Evolutionary conservation across 1,140 invertebrate species (phyloP).

Genomic region (Meteorus sp.): DNA sequence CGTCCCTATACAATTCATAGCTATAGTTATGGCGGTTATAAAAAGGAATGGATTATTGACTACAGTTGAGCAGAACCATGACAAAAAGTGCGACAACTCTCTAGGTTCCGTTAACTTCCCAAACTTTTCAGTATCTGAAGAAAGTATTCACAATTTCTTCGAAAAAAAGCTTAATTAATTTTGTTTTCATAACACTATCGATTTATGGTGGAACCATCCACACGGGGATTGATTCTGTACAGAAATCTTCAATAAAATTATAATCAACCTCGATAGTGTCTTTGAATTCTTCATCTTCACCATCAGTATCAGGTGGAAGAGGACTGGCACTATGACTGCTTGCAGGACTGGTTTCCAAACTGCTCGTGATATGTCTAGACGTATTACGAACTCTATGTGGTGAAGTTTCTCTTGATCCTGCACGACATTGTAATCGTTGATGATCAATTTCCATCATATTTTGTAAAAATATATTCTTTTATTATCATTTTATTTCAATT

Average conservation of each 20-base stretch:
- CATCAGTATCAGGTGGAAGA: constrained; percentile 67
- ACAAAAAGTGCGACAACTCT: too few species aligned
- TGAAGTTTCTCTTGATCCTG: constrained; percentile 65
- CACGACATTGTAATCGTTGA: constrained; percentile 10
- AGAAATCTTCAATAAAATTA: background rate
- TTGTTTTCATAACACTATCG: too few species aligned
- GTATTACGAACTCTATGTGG: constrained; percentile 58
- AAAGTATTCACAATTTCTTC: too few species aligned
- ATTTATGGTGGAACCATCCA: too few species aligned
- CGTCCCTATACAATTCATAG: too few species aligned
- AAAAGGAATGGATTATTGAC: too few species aligned
- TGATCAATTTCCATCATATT: constrained; percentile 15
- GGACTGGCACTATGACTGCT: constrained; percentile 59
- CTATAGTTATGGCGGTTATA: too few species aligned
- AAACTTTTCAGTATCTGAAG: too few species aligned
- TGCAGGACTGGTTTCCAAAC: constrained; percentile 56
- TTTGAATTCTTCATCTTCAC: constrained; percentile 72
- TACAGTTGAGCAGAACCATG: too few species aligned
- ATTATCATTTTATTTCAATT: background rate
- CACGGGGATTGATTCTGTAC: too few species aligned
- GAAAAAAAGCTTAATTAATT: too few species aligned
- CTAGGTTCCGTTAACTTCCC: too few species aligned
- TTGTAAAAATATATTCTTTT: constrained; percentile 22
- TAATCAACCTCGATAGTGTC: constrained; percentile 71
- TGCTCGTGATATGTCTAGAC: constrained; percentile 54